Evolutionary conservation across 2,888 invertebrate species (phyloP), one percentile per base, ranked within the genome.

Genomic region (Lamellibrachia columna): DNA sequence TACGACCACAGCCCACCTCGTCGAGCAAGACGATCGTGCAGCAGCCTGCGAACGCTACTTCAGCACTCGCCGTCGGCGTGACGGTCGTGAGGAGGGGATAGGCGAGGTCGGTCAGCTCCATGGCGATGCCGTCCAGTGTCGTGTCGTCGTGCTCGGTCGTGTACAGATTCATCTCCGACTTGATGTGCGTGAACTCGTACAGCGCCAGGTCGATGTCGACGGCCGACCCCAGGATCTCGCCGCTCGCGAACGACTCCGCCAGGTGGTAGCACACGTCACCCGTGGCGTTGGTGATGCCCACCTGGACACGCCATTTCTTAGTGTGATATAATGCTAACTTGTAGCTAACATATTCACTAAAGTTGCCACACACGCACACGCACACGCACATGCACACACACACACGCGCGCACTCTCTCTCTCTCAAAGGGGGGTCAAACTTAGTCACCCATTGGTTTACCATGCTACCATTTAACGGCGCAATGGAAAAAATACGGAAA

Each of bases 281-380:
- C n/a, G 93, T 93, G 22, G 96, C 96, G 93, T 95, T 95, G 7
- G 96, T 95, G 91, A 96, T 95, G 93, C 96, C 96, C 7, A 96
- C 94, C 92, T 95, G 94, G 0, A 96, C 93, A 3, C 1, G 22
- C 11, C 75, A 75, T 22, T 55, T 6, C 9, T 55, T 55, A 40
- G 40, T 0, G 40, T 40, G 40, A 40, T 40, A 40, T 40, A 40
- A 40, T 40, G 40, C 40, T 40, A 40, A 40, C 40, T 40, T 40
- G 40, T 40, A 40, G 40, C 40, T 1, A 40, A 40, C 40, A 40
- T 40, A 40, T 40, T 40, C 40, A 40, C 40, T 40, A 40, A 40
- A 40, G 40, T 40, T 40, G 40, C 40, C 40, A 40, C 40, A 40
- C 40, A 40, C 58, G 58, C 58, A 58, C 58, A 58, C 7, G 58